Evolutionary conservation across 2,888 invertebrate genomes (phyloP).

Genomic region (Rhodophaea formosa): DNA sequence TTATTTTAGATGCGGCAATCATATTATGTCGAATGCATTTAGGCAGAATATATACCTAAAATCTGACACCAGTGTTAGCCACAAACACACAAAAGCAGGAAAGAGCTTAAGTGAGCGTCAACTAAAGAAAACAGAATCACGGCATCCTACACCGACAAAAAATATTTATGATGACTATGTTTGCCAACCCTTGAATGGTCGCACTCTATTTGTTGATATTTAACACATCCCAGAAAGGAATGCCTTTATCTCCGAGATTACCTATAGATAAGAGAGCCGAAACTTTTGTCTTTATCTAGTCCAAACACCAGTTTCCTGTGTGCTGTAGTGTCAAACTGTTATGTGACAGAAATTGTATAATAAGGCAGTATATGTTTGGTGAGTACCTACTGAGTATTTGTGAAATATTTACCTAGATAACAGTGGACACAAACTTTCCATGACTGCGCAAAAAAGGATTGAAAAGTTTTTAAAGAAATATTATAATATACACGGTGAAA

Average conservation of each 20-base stretch:
- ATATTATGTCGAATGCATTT: too few relatives aligned
- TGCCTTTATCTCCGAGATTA: constrained; percentile 72
- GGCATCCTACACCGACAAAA: constrained; percentile 21
- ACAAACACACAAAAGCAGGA: too few relatives aligned
- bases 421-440: too few relatives aligned
- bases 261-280: constrained; percentile 63
- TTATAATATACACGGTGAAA: too few relatives aligned
- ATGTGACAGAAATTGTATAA: constrained; percentile 41
- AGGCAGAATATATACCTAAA: too few relatives aligned
- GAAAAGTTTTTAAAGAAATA: too few relatives aligned
- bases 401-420: too few relatives aligned
- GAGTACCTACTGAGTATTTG: background rate
- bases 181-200: constrained; percentile 26
- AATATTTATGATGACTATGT: constrained; percentile 20
- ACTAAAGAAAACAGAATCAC: background rate
- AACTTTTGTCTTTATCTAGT: constrained; percentile 74
- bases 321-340: constrained; percentile 36
- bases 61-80: too few relatives aligned
- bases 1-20: too few relatives aligned
- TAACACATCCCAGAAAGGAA: constrained; percentile 69
- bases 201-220: constrained; percentile 62
- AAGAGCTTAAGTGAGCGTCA: background rate
- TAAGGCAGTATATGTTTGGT: constrained; percentile 31
- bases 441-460: too few relatives aligned
- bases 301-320: constrained; percentile 76